Conservation (phyloP, 2,888 invertebrate genomes). For the Patella pellucida region DNA sequence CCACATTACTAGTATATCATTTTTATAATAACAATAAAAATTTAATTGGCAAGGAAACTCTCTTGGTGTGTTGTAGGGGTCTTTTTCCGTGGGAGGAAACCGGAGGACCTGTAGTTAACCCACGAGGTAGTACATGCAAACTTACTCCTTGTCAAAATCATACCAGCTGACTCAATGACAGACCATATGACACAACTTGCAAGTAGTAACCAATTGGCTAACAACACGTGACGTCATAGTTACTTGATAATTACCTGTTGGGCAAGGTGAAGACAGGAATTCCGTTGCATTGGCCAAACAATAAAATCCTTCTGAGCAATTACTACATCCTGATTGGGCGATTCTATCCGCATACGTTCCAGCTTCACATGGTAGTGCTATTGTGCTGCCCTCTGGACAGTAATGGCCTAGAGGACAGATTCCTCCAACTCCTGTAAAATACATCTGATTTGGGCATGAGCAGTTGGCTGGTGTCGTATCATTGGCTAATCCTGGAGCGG, state of each 20-base stretch:
- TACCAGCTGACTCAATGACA: too few relatives aligned
- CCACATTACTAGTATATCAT: background rate
- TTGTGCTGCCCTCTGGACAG: constrained; percentile 52
- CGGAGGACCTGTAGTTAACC: too few relatives aligned
- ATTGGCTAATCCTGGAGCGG: constrained; percentile 53
- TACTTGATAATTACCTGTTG: constrained; percentile 37
- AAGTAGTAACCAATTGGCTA: too few relatives aligned
- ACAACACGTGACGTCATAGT: too few relatives aligned
- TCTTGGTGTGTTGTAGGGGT: too few relatives aligned
- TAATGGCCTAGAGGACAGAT: constrained; percentile 62
- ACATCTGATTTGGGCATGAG: constrained; percentile 50
- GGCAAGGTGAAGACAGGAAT: constrained; percentile 46
- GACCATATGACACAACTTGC: too few relatives aligned
- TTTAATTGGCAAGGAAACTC: too few relatives aligned
- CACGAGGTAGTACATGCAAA: too few relatives aligned
- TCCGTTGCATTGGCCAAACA: constrained; percentile 50
- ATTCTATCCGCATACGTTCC: constrained; percentile 49
- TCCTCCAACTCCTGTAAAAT: constrained; percentile 61
- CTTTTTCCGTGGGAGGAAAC: too few relatives aligned
- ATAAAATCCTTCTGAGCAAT: constrained; percentile 53
- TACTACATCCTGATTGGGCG: constrained; percentile 41
- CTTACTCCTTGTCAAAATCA: too few relatives aligned
- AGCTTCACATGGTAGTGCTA: constrained; percentile 44
- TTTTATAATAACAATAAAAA: background rate
- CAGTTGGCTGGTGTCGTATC: constrained; percentile 45